These are phyloP conservation scores for Pelochelys cantorii DNA, from an alignment of 2,797 vertebrate genomes.

Conservation along the genomic window DNA sequence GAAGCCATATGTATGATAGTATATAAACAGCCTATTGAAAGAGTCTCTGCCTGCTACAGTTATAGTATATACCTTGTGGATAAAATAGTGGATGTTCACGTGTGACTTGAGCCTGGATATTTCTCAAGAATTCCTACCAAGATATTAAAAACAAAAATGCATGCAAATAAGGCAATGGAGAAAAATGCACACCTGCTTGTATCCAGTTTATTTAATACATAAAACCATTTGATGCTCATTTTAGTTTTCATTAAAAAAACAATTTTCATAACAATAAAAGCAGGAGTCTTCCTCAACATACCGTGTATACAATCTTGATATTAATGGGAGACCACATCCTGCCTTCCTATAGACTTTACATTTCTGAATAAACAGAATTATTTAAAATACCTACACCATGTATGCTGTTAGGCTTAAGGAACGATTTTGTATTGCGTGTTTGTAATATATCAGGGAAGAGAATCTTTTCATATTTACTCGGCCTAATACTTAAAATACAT, in stretches of 20 bases:
- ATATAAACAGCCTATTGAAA: background rate
- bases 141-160: background rate
- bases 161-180: background rate
- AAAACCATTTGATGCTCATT: background rate
- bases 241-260: background rate
- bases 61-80: fast-evolving
- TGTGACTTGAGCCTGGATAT: background rate
- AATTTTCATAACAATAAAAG: background rate
- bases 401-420: background rate
- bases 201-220: fast-evolving
- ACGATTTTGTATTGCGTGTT: background rate
- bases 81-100: background rate
- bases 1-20: background rate
- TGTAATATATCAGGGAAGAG: background rate
- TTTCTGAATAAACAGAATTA: background rate
- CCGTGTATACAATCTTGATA: background rate
- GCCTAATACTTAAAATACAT: slow-evolving; percentile 17
- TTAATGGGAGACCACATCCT: background rate
- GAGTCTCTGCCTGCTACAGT: background rate
- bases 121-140: background rate
- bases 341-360: background rate
- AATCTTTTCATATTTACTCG: slow-evolving; percentile 7
- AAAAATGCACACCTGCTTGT: background rate
- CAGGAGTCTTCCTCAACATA: background rate
- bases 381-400: background rate